phyloP scores from a whole-genome alignment of 2,888 invertebrate genomes.

The Aphodius granarius region DNA sequence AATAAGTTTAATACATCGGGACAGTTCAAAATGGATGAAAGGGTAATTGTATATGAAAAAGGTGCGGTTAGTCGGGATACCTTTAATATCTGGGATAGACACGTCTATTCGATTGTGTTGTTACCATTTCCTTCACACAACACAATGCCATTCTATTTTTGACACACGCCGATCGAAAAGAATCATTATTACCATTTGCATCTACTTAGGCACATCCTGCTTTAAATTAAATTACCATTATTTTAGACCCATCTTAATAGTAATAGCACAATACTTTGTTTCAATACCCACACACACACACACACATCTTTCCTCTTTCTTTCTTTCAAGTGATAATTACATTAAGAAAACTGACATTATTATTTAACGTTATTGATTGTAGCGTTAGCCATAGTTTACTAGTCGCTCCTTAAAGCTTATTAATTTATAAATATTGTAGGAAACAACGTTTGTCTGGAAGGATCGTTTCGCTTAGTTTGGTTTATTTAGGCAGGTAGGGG shows the following conservation, averaged over 20 bases:
- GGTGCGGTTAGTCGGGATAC: slow-evolving; percentile 8
- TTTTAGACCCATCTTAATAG: not conserved
- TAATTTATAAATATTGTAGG: too few relatives aligned
- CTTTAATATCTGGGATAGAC: slow-evolving; percentile 7
- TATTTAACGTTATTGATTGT: not conserved
- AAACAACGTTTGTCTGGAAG: too few relatives aligned
- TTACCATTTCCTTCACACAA: slow-evolving; percentile 1
- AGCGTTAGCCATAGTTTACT: too few relatives aligned
- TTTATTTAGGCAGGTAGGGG: too few relatives aligned
- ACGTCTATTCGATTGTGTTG: not conserved
- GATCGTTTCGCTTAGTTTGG: too few relatives aligned
- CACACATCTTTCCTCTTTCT: too few relatives aligned
- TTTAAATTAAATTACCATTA: slow-evolving; percentile 16
- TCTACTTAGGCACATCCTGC: slow-evolving; percentile 13
- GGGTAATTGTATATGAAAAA: slow-evolving; percentile 11
- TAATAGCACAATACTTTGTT: not conserved
- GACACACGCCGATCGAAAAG: slow-evolving; percentile 1
- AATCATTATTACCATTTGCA: slow-evolving; percentile 14
- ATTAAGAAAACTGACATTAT: not conserved
- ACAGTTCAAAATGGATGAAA: slow-evolving; percentile 12
- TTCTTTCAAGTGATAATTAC: not conserved
- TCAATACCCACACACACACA: not conserved
- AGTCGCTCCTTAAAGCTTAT: too few relatives aligned
- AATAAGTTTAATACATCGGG: slow-evolving; percentile 1
- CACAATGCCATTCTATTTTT: slow-evolving; percentile 6